Percentiles rank a stretch among this genome's conserved stretches.
Evolutionary conservation across 2,113 vertebrate species (phyloP).

Genomic region (Sander lucioperca): DNA sequence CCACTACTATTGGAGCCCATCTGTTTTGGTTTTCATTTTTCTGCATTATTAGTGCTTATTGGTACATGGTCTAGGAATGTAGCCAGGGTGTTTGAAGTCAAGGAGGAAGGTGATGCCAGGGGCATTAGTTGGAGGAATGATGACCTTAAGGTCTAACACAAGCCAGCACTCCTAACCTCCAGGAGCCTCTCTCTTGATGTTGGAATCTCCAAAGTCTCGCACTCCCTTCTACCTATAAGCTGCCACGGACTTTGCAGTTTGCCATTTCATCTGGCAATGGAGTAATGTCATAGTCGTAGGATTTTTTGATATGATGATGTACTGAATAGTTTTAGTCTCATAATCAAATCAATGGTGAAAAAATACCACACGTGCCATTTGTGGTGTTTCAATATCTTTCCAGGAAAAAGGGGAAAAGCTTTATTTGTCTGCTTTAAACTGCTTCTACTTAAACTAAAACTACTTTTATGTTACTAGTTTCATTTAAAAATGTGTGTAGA

Average conservation of each 20-base stretch:
- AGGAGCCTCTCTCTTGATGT: slow-evolving; percentile 75
- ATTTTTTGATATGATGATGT: background rate
- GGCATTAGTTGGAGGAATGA: slow-evolving; percentile 82
- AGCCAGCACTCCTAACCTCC: slow-evolving; percentile 80
- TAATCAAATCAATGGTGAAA: background rate
- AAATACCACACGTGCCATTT: background rate
- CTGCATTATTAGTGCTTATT: slow-evolving; percentile 90
- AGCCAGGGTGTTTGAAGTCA: slow-evolving; percentile 87
- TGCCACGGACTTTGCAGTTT: slow-evolving; percentile 36
- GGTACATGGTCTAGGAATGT: slow-evolving; percentile 89
- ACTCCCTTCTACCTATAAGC: slow-evolving; percentile 33
- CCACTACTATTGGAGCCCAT: slow-evolving; percentile 86
- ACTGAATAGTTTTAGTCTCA: background rate
- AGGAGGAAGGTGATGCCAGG: slow-evolving; percentile 84
- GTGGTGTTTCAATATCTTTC: background rate
- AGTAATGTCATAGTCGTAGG: slow-evolving; percentile 15
- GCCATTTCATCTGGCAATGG: slow-evolving; percentile 37
- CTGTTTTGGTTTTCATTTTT: slow-evolving; percentile 91
- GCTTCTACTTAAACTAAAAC: background rate
- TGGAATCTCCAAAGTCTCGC: slow-evolving; percentile 58
- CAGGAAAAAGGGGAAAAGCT: background rate
- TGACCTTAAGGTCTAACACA: slow-evolving; percentile 87
- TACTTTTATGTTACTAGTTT: background rate
- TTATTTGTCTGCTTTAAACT: background rate
- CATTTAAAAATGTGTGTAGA: background rate